phyloP scores from a whole-genome alignment of 2,888 invertebrate species.

The Xanthia icteritia region DNA sequence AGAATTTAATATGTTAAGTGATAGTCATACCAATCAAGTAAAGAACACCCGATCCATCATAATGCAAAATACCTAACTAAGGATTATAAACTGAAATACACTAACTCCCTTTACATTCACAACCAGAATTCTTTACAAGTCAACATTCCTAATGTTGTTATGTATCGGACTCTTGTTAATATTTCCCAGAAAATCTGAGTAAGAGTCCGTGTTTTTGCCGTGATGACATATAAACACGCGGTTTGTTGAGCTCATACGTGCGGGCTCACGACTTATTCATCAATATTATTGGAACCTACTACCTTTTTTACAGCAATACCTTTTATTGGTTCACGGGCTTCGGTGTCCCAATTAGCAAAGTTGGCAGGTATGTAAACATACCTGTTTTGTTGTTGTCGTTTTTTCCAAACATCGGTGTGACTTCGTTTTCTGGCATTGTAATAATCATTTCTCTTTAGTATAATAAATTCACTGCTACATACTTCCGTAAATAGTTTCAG shows the following conservation, averaged over 20 bases:
- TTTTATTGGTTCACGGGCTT: constrained; percentile 8
- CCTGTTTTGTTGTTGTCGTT: not conserved
- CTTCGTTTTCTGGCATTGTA: not conserved
- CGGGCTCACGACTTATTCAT: constrained; percentile 27
- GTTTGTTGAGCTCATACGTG: constrained; percentile 25
- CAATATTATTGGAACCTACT: constrained; percentile 40
- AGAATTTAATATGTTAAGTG: no score
- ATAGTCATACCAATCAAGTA: not conserved
- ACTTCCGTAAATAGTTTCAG: no score
- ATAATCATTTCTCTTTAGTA: constrained; percentile 3
- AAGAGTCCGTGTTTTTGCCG: constrained; percentile 11
- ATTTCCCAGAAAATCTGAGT: constrained; percentile 7
- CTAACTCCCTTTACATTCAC: not conserved
- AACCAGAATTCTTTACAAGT: not conserved
- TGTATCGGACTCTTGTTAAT: constrained; percentile 13
- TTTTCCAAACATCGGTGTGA: not conserved
- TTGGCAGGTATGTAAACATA: not conserved
- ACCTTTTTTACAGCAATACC: constrained; percentile 15
- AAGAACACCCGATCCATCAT: not conserved
- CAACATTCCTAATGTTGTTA: no score
- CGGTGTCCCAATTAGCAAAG: constrained; percentile 28
- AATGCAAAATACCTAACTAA: no score
- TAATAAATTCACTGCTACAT: not conserved
- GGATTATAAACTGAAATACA: not conserved
- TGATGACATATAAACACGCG: constrained; percentile 27